Base-by-base conservation (phyloP, 2,888 invertebrate species). In the Clostera curtula region DNA sequence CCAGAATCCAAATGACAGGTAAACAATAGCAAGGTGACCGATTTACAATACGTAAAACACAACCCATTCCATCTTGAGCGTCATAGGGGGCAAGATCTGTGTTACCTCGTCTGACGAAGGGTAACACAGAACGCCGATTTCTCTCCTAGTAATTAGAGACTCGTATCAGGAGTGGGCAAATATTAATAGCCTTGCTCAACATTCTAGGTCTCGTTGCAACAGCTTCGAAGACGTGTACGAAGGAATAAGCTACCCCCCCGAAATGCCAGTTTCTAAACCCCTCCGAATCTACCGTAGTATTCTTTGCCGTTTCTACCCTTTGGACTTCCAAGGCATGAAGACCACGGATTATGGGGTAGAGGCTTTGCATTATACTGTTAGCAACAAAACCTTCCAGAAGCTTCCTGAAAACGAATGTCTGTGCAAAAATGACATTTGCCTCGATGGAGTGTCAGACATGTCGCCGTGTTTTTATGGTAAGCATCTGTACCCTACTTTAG, bases 401-500 rank as follows among this genome's bases (percentile, higher is more conserved):
- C 88, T 88, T 47, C 79, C 88, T 0, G 85, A 88, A 1, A 89
- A 90, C 19, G 73, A 86, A 2, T 93, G 93, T 43, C 88, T 87
- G 44, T 92, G 92, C 49, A 52, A 57, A 5, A 60, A 65, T 1
- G 64, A 69, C 2, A 67, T 66, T 20, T 64, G 90, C 12, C 79
- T 82, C 23, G 77, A 83, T 23, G 92, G 92, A 3, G 57, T 91
- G 1, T 86, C 89, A n/a, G 89, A 89, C 50, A 58, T 92, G 4
- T 88, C 89, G 0, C 88, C 89, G 0, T 93, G 92, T 55, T 90
- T 90, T 48, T 90, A 89, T 61, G 88, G 92, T 92, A 51, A 85
- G 87, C 61, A n/a, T n/a, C n/a, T 36, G 25, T 18, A 7, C 13
- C 9, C 7, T 14, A 9, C 6, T 5, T 7, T 12, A 9, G 4